Evolutionary conservation across 1,140 invertebrate species (phyloP).

Genomic region (Procambarus clarkii): DNA sequence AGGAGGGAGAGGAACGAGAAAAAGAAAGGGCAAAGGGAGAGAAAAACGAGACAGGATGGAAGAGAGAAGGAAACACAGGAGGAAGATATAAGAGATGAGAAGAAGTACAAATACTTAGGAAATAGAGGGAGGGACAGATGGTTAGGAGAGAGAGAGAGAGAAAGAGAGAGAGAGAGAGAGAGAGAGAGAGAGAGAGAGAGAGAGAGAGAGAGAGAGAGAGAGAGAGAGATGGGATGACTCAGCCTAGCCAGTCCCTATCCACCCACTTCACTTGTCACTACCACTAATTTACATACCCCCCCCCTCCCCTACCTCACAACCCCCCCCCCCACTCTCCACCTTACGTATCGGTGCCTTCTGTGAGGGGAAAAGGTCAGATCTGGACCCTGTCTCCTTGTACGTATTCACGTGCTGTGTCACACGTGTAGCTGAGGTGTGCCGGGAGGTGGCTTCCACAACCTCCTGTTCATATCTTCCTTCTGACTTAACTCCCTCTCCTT

Average conservation of each 20-base stretch:
- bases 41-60: no score
- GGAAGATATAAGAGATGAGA: neutral
- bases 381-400: no score
- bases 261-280: neutral
- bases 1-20: no score
- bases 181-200: conserved; percentile 10
- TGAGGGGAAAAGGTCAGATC: no score
- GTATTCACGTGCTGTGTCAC: no score
- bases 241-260: neutral
- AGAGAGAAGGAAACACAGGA: no score
- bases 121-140: neutral
- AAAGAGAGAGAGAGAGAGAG: conserved; percentile 3
- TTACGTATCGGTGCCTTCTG: no score
- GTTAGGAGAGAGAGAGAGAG: neutral
- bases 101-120: neutral
- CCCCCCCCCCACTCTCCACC: neutral
- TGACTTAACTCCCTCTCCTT: no score
- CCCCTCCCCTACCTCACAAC: neutral
- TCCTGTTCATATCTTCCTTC: no score
- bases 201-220: neutral
- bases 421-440: no score
- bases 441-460: no score
- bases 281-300: conserved; percentile 17
- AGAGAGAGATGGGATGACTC: neutral
- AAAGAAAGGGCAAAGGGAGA: no score